Evolutionary conservation across 1,140 invertebrate genomes (phyloP).

Genomic region (Camponotus vicinus): DNA sequence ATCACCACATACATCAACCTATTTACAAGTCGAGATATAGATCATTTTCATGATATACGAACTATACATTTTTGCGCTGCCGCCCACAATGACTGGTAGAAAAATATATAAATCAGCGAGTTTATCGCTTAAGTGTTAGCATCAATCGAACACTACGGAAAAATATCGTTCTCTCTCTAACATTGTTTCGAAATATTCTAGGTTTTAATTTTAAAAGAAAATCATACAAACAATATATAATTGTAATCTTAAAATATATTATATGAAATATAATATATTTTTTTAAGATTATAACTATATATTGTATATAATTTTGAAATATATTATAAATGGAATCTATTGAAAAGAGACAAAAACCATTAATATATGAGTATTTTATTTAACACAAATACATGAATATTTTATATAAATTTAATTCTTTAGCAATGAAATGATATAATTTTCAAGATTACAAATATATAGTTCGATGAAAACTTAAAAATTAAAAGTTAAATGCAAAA

Average conservation of each 20-base stretch:
- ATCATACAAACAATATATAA: no score
- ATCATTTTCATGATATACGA: neutral
- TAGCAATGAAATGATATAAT: neutral
- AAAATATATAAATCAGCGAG: conserved; percentile 19
- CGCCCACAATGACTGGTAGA: neutral
- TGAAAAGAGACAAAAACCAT: neutral
- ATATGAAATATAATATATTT: neutral
- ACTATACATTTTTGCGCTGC: neutral
- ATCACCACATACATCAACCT: neutral
- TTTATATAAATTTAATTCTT: neutral
- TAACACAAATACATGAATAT: no score
- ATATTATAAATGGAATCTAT: no score
- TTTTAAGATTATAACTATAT: no score
- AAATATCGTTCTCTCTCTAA: neutral
- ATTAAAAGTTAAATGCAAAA: neutral
- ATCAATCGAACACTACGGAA: neutral
- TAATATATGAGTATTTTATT: no score
- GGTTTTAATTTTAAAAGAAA: neutral
- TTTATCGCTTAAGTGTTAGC: conserved; percentile 18
- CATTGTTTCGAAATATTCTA: neutral
- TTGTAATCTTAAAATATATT: neutral
- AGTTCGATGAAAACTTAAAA: neutral
- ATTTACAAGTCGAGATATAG: conserved; percentile 18
- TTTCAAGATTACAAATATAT: neutral
- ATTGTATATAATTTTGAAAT: no score